These are phyloP conservation scores for Oceanodroma tethys DNA, from an alignment of 2,113 vertebrate species.

Conservation along the genomic window DNA sequence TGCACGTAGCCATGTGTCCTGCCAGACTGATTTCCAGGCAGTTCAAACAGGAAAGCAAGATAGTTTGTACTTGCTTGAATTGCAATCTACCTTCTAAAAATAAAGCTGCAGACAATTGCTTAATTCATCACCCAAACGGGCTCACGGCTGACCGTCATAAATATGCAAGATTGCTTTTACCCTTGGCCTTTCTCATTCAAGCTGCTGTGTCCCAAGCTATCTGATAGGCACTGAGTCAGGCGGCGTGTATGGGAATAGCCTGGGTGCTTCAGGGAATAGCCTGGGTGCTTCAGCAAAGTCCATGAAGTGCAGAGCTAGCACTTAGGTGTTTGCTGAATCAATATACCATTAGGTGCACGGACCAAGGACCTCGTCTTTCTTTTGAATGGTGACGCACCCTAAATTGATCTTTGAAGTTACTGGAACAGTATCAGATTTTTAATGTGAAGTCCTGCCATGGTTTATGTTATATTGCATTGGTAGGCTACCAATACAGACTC, in stretches of 20 bases:
- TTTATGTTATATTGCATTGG: not conserved
- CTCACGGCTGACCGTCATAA: not conserved
- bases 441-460: not conserved
- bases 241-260: accelerated
- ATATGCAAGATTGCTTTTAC: not conserved
- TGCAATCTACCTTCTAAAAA: not conserved
- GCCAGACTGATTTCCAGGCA: not conserved
- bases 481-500: not conserved
- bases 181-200: not conserved
- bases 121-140: not conserved
- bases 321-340: not conserved
- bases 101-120: not conserved
- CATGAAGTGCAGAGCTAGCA: not conserved
- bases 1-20: not conserved
- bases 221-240: accelerated
- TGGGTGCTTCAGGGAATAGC: not conserved
- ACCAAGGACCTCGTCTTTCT: not conserved
- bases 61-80: not conserved
- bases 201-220: not conserved
- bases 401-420: not conserved
- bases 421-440: not conserved
- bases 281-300: not conserved
- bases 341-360: not conserved
- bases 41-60: not conserved
- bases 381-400: not conserved